Percentiles rank a stretch among this genome's conserved stretches.
phyloP scores from a whole-genome alignment of 2,113 vertebrate genomes.

The Crotalus helleri region DNA sequence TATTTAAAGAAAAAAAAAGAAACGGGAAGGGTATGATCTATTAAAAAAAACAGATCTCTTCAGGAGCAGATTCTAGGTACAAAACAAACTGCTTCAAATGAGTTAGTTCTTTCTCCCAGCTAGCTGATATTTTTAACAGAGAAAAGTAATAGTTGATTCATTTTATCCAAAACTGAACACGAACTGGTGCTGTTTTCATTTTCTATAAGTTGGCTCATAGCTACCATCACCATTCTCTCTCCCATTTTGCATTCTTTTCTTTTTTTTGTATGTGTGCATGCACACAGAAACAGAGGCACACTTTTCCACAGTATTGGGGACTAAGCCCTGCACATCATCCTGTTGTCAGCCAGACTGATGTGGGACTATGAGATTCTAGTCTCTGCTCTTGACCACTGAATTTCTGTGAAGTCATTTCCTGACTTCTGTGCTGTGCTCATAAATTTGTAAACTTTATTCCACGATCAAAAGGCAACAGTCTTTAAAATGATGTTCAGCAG shows the following conservation, averaged over 20 bases:
- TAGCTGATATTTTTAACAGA: not conserved
- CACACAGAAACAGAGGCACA: not conserved
- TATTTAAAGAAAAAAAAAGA: not conserved
- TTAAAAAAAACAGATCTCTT: not conserved
- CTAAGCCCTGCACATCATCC: not conserved
- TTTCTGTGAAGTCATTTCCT: not conserved
- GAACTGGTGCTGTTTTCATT: not conserved
- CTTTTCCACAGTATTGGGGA: not conserved
- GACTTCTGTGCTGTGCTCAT: not conserved
- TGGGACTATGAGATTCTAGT: not conserved
- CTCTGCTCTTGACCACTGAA: not conserved
- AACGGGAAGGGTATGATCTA: not conserved
- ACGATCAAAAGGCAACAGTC: not conserved
- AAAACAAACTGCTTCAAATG: not conserved
- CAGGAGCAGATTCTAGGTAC: not conserved
- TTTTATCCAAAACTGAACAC: not conserved
- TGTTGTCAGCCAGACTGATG: not conserved
- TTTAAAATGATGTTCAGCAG: not conserved
- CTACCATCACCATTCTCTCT: not conserved
- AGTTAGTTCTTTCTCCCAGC: not conserved
- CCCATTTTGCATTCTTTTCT: not conserved
- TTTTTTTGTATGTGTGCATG: not conserved
- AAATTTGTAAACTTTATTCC: not conserved
- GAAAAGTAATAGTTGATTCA: not conserved
- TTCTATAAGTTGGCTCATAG: not conserved